These are phyloP conservation scores for Mungos mungo DNA, from an alignment of 2,113 vertebrate genomes.

Conservation along the genomic window DNA sequence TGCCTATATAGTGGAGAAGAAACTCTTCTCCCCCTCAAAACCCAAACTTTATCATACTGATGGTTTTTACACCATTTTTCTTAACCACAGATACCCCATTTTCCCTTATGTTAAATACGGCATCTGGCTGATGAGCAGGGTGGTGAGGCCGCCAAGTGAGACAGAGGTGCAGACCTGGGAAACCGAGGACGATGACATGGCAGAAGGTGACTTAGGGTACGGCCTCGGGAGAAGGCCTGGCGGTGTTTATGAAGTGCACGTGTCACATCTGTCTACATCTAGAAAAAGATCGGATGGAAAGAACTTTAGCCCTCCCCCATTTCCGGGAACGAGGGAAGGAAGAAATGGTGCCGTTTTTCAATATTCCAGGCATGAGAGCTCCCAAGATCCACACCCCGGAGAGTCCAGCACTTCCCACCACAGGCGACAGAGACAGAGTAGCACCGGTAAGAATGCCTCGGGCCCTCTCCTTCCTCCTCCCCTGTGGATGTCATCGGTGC, in stretches of 20 bases:
- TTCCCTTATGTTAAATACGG: background rate
- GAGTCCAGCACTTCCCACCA: background rate
- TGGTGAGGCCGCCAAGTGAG: conserved; percentile 28
- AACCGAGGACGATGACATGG: conserved; percentile 90
- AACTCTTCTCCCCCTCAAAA: background rate
- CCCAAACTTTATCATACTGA: background rate
- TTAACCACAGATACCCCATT: background rate
- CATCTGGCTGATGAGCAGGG: conserved; percentile 53
- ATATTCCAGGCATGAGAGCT: conserved; percentile 65
- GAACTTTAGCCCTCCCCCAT: conserved; percentile 9
- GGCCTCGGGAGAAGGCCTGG: conserved; percentile 85
- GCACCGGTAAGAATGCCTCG: conserved; percentile 80
- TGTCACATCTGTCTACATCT: background rate
- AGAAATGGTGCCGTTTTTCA: conserved; percentile 43
- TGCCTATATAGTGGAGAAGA: background rate
- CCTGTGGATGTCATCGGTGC: background rate
- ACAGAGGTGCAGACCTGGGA: conserved; percentile 60
- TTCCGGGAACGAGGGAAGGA: conserved; percentile 63
- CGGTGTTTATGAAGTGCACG: conserved; percentile 67
- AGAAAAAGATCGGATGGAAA: conserved; percentile 71
- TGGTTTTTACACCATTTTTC: background rate
- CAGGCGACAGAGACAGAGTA: conserved; percentile 68
- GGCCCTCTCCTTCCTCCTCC: background rate
- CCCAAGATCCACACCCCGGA: conserved; percentile 14
- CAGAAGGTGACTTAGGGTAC: conserved; percentile 90